Percentiles rank a stretch among this genome's conserved stretches.
phyloP scores from a whole-genome alignment of 2,797 vertebrate genomes.

The Takifugu ocellatus region DNA sequence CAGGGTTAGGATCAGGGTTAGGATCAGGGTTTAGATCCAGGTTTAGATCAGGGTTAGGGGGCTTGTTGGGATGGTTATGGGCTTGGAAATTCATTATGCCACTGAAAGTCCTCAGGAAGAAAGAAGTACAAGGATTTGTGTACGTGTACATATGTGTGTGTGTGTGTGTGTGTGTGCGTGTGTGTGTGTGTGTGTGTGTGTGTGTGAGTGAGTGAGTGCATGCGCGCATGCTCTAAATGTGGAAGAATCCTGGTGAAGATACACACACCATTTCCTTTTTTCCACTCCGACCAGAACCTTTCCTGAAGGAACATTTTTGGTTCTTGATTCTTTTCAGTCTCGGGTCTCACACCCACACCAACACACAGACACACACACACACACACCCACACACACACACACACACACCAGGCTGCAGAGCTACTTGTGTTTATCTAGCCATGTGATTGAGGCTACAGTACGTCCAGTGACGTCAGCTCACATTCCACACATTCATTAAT shows the following conservation, averaged over 20 bases:
- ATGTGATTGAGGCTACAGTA: conserved; percentile 52
- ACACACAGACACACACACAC: conserved; percentile 5
- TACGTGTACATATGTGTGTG: background rate
- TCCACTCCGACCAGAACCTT: conserved; percentile 25
- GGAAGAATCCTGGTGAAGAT: conserved; percentile 62
- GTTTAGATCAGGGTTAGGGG: no score
- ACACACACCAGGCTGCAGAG: conserved; percentile 25
- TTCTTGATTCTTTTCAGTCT: conserved; percentile 25
- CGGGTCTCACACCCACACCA: conserved; percentile 1
- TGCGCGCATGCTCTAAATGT: conserved; percentile 40
- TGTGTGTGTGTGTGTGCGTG: no score
- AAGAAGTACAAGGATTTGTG: no score
- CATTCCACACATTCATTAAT: conserved; percentile 64
- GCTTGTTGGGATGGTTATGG: no score
- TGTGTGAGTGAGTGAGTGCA: background rate
- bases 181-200: no score
- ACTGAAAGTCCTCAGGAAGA: no score
- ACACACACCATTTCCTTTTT: conserved; percentile 50
- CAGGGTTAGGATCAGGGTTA: no score
- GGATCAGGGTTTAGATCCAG: no score
- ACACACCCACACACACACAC: conserved; percentile 15
- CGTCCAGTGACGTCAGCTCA: conserved; percentile 56
- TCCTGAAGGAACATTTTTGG: conserved; percentile 30
- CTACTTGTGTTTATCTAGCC: conserved; percentile 60
- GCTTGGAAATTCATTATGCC: no score